Evolutionary conservation across 2,888 invertebrate genomes (phyloP).

Genomic region (Monochamus alternatus): DNA sequence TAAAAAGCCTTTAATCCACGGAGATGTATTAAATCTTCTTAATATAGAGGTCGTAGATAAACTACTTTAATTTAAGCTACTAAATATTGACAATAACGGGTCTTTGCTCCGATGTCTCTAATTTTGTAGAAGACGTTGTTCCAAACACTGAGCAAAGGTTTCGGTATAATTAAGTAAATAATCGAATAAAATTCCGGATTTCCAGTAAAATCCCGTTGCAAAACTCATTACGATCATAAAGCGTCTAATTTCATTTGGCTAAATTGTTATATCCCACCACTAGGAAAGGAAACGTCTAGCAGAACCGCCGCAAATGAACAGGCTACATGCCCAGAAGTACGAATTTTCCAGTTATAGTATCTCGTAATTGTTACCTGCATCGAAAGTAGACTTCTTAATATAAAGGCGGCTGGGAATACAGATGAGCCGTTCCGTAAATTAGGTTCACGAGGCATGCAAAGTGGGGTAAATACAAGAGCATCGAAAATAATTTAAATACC

Average conservation of each 20-base stretch:
- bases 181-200: not conserved
- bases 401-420: constrained; percentile 22
- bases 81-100: no score
- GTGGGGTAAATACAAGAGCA: constrained; percentile 30
- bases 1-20: no score
- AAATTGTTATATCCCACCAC: constrained; percentile 19
- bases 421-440: constrained; percentile 31
- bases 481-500: constrained; percentile 37
- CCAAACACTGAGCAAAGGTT: no score
- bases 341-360: constrained; percentile 12
- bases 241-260: constrained; percentile 21
- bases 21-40: no score
- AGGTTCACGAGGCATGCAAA: constrained; percentile 25
- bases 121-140: no score
- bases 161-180: no score
- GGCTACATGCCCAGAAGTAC: constrained; percentile 21
- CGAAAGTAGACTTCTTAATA: constrained; percentile 31
- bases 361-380: constrained; percentile 28
- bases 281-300: constrained; percentile 11
- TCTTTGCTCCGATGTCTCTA: no score
- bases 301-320: constrained; percentile 21
- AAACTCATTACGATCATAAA: constrained; percentile 9
- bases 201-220: not conserved
- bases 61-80: no score
- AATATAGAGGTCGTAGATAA: no score